Percentiles rank a stretch among this genome's conserved stretches.
phyloP scores from a whole-genome alignment of 2,888 invertebrate genomes.

The Eristalinus sepulchralis region DNA sequence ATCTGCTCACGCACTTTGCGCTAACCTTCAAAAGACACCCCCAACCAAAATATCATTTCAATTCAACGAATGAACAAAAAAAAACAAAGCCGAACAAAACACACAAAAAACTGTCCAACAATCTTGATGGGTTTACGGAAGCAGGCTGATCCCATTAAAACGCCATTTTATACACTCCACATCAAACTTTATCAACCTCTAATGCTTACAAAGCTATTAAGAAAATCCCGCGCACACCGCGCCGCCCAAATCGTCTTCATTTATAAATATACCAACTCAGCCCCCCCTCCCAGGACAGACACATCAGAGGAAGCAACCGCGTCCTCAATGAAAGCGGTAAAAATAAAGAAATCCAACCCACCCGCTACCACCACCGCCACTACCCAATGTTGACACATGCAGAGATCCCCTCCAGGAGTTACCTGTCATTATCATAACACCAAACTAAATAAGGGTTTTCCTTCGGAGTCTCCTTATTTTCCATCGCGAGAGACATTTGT shows the following conservation, averaged over 20 bases:
- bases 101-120: neutral
- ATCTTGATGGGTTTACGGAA: neutral
- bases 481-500: slow-evolving; percentile 48
- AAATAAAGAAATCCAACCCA: neutral
- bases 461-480: slow-evolving; percentile 31
- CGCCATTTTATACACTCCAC: slow-evolving; percentile 20
- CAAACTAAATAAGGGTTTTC: slow-evolving; percentile 67
- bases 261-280: slow-evolving; percentile 59
- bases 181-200: slow-evolving; percentile 38
- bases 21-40: neutral
- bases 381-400: slow-evolving; percentile 66
- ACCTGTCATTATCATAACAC: slow-evolving; percentile 71
- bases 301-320: slow-evolving; percentile 46
- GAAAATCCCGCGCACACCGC: neutral
- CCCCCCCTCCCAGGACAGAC: slow-evolving; percentile 21
- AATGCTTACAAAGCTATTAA: slow-evolving; percentile 52
- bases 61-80: neutral
- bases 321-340: slow-evolving; percentile 2
- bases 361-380: slow-evolving; percentile 1
- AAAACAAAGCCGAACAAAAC: neutral
- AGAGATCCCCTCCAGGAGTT: slow-evolving; percentile 58
- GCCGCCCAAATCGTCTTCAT: neutral
- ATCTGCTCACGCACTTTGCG: neutral
- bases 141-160: slow-evolving; percentile 54
- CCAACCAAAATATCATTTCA: neutral